phyloP scores from a whole-genome alignment of 2,888 invertebrate species.

The Meteorus colon region DNA sequence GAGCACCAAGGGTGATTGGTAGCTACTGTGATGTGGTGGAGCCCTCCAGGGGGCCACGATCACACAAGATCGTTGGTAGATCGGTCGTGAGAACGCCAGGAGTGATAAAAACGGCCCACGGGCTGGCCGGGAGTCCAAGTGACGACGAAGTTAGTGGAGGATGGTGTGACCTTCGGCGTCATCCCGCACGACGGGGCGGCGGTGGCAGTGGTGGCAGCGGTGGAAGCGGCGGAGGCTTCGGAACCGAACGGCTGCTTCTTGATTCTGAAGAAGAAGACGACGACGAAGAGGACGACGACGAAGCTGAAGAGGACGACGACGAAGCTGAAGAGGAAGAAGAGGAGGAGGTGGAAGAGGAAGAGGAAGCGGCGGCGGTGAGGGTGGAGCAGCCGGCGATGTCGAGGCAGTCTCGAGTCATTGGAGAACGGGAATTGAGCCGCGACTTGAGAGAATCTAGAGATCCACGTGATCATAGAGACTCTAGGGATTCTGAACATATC shows the following conservation, averaged over 20 bases:
- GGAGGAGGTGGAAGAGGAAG: constrained; percentile 37
- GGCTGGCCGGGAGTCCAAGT: constrained; percentile 74
- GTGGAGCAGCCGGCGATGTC: constrained; percentile 69
- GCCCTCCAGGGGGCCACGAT: constrained; percentile 60
- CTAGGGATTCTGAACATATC: constrained; percentile 62
- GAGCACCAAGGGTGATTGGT: constrained; percentile 62
- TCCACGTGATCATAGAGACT: constrained; percentile 55
- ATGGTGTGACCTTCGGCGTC: constrained; percentile 71
- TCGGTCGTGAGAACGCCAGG: constrained; percentile 69
- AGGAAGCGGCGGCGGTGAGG: constrained; percentile 48
- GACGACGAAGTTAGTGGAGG: constrained; percentile 62
- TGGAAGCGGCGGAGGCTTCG: constrained; percentile 70
- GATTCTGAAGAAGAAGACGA: constrained; percentile 67
- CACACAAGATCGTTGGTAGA: constrained; percentile 56
- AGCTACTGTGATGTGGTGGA: constrained; percentile 70
- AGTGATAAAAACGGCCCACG: constrained; percentile 70
- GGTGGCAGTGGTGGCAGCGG: constrained; percentile 56
- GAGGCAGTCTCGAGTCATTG: constrained; percentile 59
- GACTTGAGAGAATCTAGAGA: constrained; percentile 54
- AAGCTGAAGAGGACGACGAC: constrained; percentile 34
- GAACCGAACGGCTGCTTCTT: constrained; percentile 73
- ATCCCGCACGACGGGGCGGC: constrained; percentile 60
- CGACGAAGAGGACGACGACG: constrained; percentile 36
- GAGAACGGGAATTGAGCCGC: constrained; percentile 56
- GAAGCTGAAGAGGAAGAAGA: constrained; percentile 33